Conservation (phyloP, 2,888 invertebrate species). For the Flexamia atlantica region DNA sequence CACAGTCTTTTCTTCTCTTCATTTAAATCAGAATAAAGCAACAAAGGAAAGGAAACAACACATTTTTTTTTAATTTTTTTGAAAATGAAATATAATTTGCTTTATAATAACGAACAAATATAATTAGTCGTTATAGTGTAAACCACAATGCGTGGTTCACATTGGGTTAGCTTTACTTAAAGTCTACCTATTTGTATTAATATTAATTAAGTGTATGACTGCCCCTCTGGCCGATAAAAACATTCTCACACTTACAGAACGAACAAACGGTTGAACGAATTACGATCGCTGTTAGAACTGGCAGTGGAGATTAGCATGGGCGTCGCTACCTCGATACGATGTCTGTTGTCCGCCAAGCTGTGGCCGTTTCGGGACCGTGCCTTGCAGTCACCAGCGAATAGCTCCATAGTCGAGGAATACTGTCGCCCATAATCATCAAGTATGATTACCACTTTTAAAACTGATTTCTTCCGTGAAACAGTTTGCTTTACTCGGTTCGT, state of each 20-base stretch:
- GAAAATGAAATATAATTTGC: slow-evolving; percentile 69
- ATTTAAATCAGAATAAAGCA: background rate
- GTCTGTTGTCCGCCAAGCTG: slow-evolving; percentile 17
- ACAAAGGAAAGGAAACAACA: slow-evolving; percentile 12
- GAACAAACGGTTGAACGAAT: slow-evolving; percentile 62
- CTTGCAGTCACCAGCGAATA: slow-evolving; percentile 15
- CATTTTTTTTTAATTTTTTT: slow-evolving; percentile 59
- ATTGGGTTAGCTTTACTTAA: slow-evolving; percentile 63
- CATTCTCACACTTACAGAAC: slow-evolving; percentile 61
- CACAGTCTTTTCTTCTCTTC: no score
- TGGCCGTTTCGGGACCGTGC: background rate
- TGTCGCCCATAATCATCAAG: no score
- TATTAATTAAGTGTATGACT: slow-evolving; percentile 67
- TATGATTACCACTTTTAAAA: no score
- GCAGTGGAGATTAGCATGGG: slow-evolving; percentile 65
- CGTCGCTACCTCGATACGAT: slow-evolving; percentile 32
- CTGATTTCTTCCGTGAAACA: no score
- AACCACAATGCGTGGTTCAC: slow-evolving; percentile 58
- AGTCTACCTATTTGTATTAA: slow-evolving; percentile 60
- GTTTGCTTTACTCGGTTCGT: no score
- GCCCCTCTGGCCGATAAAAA: slow-evolving; percentile 61
- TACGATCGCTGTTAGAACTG: slow-evolving; percentile 59
- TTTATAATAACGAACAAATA: slow-evolving; percentile 68
- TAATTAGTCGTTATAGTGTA: slow-evolving; percentile 61
- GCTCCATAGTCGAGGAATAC: slow-evolving; percentile 14